Conservation (phyloP, 2,113 vertebrate species). For the Bothrops jararaca region DNA sequence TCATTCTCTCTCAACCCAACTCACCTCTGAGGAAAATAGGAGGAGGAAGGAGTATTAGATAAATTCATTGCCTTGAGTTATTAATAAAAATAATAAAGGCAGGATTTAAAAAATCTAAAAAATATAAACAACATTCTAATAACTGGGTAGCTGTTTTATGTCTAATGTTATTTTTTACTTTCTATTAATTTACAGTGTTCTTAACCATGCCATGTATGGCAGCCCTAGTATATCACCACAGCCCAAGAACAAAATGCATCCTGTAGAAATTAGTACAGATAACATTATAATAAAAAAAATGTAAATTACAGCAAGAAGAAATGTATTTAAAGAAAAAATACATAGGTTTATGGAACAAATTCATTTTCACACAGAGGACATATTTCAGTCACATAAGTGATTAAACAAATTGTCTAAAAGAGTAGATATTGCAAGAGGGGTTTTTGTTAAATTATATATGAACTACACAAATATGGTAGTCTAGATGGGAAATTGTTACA, state of each 20-base stretch:
- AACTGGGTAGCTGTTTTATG: neutral
- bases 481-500: neutral
- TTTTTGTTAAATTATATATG: neutral
- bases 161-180: neutral
- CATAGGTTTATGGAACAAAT: neutral
- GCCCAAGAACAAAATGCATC: neutral
- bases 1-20: neutral
- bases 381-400: neutral
- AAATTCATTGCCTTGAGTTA: neutral
- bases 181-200: neutral
- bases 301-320: neutral
- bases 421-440: neutral
- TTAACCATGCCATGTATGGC: neutral
- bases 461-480: neutral
- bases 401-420: neutral
- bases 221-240: neutral
- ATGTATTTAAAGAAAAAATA: neutral
- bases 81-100: neutral
- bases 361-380: neutral
- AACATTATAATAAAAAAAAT: neutral
- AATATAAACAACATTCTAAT: neutral
- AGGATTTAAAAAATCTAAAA: neutral
- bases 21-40: neutral
- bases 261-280: neutral
- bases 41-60: neutral